Evolutionary conservation across 2,888 invertebrate genomes (phyloP).

Genomic region (Temnothorax ravouxi): DNA sequence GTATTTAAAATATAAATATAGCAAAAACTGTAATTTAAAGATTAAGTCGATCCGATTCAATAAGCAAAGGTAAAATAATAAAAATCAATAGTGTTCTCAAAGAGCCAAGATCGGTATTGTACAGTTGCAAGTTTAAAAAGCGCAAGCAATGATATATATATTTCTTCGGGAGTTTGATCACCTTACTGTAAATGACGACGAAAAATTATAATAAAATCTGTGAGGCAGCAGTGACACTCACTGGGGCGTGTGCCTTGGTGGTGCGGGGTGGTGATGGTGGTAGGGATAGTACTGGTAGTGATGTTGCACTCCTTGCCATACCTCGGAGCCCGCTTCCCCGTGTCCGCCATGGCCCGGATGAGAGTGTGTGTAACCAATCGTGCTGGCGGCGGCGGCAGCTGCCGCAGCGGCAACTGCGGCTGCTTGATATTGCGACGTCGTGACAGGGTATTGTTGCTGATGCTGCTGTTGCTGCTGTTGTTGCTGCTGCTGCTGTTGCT

Average conservation of each 20-base stretch:
- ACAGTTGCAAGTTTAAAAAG: neutral
- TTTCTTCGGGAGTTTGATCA: neutral
- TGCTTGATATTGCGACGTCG: slow-evolving; percentile 81
- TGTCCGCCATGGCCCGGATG: slow-evolving; percentile 85
- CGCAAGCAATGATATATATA: neutral
- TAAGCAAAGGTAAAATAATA: neutral
- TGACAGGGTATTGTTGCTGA: slow-evolving; percentile 82
- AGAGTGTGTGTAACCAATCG: slow-evolving; percentile 82
- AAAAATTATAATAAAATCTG: slow-evolving; percentile 78
- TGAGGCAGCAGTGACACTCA: slow-evolving; percentile 87
- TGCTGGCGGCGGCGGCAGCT: slow-evolving; percentile 70
- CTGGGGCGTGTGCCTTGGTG: slow-evolving; percentile 87
- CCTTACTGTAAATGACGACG: slow-evolving; percentile 29
- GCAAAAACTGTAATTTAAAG: neutral
- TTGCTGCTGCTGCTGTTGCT: slow-evolving; percentile 80
- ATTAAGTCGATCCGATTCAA: neutral
- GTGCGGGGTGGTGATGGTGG: slow-evolving; percentile 88
- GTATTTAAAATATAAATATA: neutral
- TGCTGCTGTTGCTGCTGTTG: slow-evolving; percentile 79
- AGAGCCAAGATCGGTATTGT: neutral
- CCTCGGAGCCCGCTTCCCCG: slow-evolving; percentile 88
- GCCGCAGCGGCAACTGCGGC: slow-evolving; percentile 72
- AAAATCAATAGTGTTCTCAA: neutral
- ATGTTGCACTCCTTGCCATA: slow-evolving; percentile 88
- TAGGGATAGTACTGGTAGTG: slow-evolving; percentile 90